phyloP scores from a whole-genome alignment of 2,888 invertebrate species.

The Calephelis perditalis region DNA sequence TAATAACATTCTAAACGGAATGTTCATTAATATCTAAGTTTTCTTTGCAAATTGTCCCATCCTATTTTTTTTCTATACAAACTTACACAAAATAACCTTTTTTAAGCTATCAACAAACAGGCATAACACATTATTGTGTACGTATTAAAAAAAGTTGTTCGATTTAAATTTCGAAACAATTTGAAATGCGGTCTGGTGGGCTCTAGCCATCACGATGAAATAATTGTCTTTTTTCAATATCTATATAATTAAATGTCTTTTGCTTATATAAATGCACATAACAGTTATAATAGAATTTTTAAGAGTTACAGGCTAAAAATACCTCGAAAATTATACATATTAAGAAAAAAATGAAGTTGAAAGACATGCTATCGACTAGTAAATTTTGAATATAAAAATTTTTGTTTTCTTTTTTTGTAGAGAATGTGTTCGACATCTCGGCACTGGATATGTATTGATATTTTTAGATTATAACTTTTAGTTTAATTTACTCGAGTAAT shows the following conservation, averaged over 20 bases:
- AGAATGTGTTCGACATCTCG: conserved; percentile 63
- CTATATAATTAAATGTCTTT: conserved; percentile 25
- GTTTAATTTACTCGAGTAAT: conserved; percentile 20
- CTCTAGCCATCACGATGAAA: conserved; percentile 53
- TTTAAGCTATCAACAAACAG: conserved; percentile 72
- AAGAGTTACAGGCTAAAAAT: conserved; percentile 61
- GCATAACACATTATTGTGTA: conserved; percentile 65
- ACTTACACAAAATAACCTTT: conserved; percentile 72
- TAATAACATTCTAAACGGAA: conserved; percentile 78
- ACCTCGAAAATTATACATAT: conserved; percentile 66
- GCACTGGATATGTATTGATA: conserved; percentile 68
- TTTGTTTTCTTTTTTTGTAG: conserved; percentile 51
- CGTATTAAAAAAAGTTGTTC: conserved; percentile 62
- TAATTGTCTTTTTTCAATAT: conserved; percentile 37
- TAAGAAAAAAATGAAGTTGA: conserved; percentile 56
- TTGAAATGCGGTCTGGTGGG: conserved; percentile 72
- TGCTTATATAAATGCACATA: conserved; percentile 64
- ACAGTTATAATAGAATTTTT: conserved; percentile 55
- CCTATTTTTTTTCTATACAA: conserved; percentile 72
- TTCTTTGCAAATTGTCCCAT: conserved; percentile 78
- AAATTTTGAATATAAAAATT: conserved; percentile 75
- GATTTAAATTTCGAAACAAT: conserved; percentile 37
- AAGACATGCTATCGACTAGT: conserved; percentile 70
- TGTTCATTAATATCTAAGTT: conserved; percentile 74
- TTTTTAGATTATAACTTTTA: conserved; percentile 27